phyloP scores from a whole-genome alignment of 2,797 vertebrate species.

The Aulostomus chinensis region DNA sequence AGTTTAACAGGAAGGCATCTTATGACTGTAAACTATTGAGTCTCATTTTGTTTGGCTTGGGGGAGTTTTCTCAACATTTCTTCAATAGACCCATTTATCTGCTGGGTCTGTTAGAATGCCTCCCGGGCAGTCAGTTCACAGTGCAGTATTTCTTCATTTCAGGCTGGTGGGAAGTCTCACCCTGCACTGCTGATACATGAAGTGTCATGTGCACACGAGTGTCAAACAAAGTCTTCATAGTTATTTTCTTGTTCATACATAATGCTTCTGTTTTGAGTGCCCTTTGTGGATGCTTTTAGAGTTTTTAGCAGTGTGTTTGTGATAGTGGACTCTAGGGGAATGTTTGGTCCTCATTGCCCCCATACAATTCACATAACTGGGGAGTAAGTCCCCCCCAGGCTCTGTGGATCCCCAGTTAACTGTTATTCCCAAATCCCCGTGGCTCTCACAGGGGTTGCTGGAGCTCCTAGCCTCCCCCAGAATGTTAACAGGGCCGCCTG shows the following conservation, averaged over 20 bases:
- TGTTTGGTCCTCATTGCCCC: slow-evolving; percentile 43
- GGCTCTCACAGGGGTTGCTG: slow-evolving; percentile 54
- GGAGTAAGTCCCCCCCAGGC: slow-evolving; percentile 47
- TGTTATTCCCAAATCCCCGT: slow-evolving; percentile 28
- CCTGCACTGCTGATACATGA: slow-evolving; percentile 12
- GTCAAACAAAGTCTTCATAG: neutral
- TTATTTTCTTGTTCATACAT: slow-evolving; percentile 64
- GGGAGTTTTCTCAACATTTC: slow-evolving; percentile 35
- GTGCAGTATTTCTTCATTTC: slow-evolving; percentile 20
- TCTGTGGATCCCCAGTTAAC: slow-evolving; percentile 41
- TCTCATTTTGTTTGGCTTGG: slow-evolving; percentile 34
- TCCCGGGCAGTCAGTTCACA: slow-evolving; percentile 44
- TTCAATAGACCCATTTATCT: slow-evolving; percentile 55
- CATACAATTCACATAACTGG: slow-evolving; percentile 74
- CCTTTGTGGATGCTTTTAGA: slow-evolving; percentile 49
- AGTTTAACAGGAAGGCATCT: slow-evolving; percentile 33
- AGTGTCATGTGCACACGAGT: slow-evolving; percentile 49
- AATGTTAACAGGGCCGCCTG: slow-evolving; percentile 30
- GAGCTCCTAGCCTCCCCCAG: slow-evolving; percentile 8
- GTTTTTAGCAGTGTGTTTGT: slow-evolving; percentile 49
- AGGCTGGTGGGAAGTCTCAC: neutral
- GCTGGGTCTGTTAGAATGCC: slow-evolving; percentile 25
- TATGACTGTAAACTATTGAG: slow-evolving; percentile 38
- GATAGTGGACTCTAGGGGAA: slow-evolving; percentile 43
- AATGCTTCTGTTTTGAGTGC: slow-evolving; percentile 66